Conservation (phyloP, 2,888 invertebrate species). For the Sphecodes monilicornis region DNA sequence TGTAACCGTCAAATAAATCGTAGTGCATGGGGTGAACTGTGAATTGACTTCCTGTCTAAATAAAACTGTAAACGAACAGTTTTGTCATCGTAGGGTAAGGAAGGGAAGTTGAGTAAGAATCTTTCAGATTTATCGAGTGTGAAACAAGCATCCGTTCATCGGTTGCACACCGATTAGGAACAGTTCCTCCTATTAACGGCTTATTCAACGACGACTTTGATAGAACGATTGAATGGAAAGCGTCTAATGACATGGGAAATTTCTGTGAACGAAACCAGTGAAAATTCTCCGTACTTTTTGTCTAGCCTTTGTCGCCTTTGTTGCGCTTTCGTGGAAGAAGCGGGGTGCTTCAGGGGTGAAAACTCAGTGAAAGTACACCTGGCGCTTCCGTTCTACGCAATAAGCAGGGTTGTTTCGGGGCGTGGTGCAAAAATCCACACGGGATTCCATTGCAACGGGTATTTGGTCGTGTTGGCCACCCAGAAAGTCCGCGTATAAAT, state of each 20-base stretch:
- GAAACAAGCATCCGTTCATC: not conserved
- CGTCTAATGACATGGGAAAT: slow-evolving; percentile 31
- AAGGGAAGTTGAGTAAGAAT: not conserved
- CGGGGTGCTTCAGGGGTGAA: slow-evolving; percentile 54
- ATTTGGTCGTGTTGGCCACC: slow-evolving; percentile 65
- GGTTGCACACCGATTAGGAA: not conserved
- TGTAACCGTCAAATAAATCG: not conserved
- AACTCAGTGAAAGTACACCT: slow-evolving; percentile 69
- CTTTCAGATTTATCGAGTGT: not conserved
- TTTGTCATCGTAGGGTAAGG: not conserved
- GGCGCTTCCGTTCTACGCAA: slow-evolving; percentile 60
- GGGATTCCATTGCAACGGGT: slow-evolving; percentile 55
- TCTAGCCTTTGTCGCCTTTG: slow-evolving; percentile 12
- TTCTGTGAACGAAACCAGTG: slow-evolving; percentile 11
- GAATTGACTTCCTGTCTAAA: not conserved
- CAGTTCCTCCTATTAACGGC: not conserved
- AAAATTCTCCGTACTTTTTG: slow-evolving; percentile 53
- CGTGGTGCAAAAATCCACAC: slow-evolving; percentile 68
- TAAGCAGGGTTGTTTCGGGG: slow-evolving; percentile 26
- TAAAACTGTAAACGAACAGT: not conserved
- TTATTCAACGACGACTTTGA: slow-evolving; percentile 4
- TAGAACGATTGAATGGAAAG: slow-evolving; percentile 11
- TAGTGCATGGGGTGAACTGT: not conserved
- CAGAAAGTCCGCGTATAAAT: slow-evolving; percentile 74
- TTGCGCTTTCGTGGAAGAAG: slow-evolving; percentile 44